Conservation (phyloP, 2,888 invertebrate species). For the Hetaerina titia region DNA sequence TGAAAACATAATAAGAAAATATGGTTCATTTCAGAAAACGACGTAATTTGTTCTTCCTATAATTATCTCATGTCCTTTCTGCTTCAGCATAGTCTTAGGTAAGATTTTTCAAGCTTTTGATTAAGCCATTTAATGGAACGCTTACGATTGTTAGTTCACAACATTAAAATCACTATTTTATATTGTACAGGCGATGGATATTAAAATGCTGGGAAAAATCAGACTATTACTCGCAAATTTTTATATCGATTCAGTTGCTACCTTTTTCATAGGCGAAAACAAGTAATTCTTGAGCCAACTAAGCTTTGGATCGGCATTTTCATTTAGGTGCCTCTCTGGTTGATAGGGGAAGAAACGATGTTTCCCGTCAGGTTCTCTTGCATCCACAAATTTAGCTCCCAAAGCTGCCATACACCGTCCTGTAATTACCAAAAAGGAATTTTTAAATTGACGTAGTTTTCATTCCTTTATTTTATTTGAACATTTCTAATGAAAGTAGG, state of each 20-base stretch:
- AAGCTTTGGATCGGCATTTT: not conserved
- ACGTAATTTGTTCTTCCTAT: too few species aligned
- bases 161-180: too few species aligned
- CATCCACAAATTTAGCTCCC: conserved; percentile 28
- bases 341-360: conserved; percentile 56
- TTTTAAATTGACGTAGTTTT: not conserved
- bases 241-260: not conserved
- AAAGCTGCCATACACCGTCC: conserved; percentile 51
- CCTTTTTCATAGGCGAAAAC: conserved; percentile 17
- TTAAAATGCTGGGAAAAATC: not conserved
- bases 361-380: not conserved
- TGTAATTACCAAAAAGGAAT: not conserved
- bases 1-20: too few species aligned
- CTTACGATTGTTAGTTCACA: too few species aligned
- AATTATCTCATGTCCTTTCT: too few species aligned
- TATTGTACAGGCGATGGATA: not conserved
- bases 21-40: too few species aligned
- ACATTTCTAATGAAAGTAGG: not conserved
- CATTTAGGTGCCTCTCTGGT: conserved; percentile 26
- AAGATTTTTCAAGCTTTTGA: too few species aligned
- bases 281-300: conserved; percentile 38
- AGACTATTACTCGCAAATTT: not conserved
- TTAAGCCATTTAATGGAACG: too few species aligned
- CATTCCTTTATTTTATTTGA: not conserved
- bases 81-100: too few species aligned